These are phyloP conservation scores for Anas platyrhynchos DNA, from an alignment of 2,113 vertebrate genomes.

Conservation along the genomic window DNA sequence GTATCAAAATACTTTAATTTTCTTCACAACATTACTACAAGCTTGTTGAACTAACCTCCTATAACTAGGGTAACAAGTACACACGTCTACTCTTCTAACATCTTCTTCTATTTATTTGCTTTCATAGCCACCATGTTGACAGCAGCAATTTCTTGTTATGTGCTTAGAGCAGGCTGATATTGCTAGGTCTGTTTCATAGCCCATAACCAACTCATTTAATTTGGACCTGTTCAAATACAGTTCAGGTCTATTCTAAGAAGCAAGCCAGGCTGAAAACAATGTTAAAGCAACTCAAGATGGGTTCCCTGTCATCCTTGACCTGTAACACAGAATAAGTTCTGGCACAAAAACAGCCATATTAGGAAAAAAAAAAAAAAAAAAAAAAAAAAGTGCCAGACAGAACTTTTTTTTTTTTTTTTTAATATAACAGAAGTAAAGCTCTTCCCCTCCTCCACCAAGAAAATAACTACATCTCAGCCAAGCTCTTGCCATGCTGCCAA, in stretches of 20 bases:
- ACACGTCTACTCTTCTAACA: background rate
- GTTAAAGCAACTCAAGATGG: background rate
- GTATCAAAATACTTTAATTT: background rate
- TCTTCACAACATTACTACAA: background rate
- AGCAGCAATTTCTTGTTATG: background rate
- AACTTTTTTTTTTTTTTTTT: background rate
- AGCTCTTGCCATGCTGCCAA: conserved; percentile 28
- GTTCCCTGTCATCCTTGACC: background rate
- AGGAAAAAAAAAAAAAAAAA: background rate
- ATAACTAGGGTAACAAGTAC: background rate
- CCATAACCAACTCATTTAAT: background rate
- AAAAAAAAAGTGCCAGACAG: background rate
- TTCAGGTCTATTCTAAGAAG: background rate
- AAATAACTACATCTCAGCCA: background rate
- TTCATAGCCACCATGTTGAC: background rate
- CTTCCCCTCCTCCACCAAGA: background rate
- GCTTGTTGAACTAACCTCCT: background rate
- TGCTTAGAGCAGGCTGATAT: background rate
- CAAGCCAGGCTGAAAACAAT: background rate
- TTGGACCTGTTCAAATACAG: background rate
- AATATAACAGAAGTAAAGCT: background rate
- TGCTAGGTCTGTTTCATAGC: background rate
- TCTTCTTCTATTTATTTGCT: background rate
- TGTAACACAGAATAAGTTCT: background rate
- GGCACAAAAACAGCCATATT: background rate